Evolutionary conservation across 2,113 vertebrate species (phyloP), one percentile per base, ranked within the genome.

Genomic region (Sialia sialis): DNA sequence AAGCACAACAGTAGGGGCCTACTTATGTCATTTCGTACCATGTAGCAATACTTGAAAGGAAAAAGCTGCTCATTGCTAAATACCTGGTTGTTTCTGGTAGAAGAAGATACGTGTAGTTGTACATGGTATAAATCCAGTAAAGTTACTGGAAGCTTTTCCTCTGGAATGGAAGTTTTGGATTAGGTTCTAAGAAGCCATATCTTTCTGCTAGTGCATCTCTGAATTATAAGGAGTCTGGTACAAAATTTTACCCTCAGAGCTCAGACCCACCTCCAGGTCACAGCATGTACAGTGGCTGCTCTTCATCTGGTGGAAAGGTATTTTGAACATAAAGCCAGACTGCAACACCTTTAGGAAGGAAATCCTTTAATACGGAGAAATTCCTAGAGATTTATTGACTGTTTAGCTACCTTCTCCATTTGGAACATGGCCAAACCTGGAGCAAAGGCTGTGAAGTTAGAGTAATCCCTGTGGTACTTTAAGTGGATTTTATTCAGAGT

Each of bases 1-100:
- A 97, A 99, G 98, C 98, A 99, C 99, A 54, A 98, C 98, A 96
- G 99, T 99, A 97, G 83, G 98, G 95, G 82, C 60, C 80, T 76
- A 79, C 93, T 95, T 83, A 17, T 52, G 26, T 85, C 32, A 72
- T 95, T 97, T 92, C 3, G 9, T 74, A 62, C 22, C 34, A 22
- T 76, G 11, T n/a, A 55, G 16, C 38, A 70, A 52, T 87, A 19
- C 80, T 73, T 85, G 55, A 86, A 85, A 81, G 43, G 41, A 14
- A 39, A 55, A 48, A 44, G 43, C 6, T 55, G 62, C 74, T 89
- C 18, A 21, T 36, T 80, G 62, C 38, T 91, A 55, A 87, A 67
- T 55, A 29, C 21, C 5, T 68, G 20, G 3, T 66, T 89, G 23
- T 83, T 93, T 83, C 51, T 77, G 55, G 16, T 58, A 36, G 43